phyloP scores from a whole-genome alignment of 2,797 vertebrate species.

The Sebastolobus altivelis region DNA sequence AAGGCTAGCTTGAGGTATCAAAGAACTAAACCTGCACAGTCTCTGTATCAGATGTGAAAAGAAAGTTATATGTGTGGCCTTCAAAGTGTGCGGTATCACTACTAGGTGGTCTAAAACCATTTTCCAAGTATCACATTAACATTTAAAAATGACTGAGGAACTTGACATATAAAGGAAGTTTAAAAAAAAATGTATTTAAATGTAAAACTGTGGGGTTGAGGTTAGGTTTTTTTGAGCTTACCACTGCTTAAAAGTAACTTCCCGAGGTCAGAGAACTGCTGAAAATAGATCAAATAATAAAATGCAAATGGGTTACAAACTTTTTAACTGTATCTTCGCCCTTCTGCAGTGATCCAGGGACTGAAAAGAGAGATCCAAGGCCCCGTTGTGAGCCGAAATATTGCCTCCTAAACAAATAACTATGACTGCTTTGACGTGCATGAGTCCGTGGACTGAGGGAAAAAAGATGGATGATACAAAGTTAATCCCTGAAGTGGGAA shows the following conservation, averaged over 20 bases:
- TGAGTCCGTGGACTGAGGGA: conserved; percentile 4
- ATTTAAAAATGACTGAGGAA: conserved; percentile 13
- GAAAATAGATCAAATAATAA: conserved; percentile 1
- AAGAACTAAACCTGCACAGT: background rate
- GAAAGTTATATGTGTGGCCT: conserved; percentile 4
- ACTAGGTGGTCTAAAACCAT: background rate
- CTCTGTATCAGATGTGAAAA: conserved; percentile 1
- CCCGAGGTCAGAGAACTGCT: conserved; percentile 8
- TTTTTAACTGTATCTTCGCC: background rate
- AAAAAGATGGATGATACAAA: conserved; percentile 36
- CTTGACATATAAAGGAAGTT: background rate
- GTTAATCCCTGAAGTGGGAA: conserved; percentile 19
- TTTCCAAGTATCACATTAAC: conserved; percentile 9
- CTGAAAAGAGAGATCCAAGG: background rate
- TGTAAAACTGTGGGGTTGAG: background rate
- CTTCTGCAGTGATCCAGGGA: background rate
- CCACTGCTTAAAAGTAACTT: background rate
- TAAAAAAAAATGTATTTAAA: background rate
- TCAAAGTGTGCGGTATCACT: background rate
- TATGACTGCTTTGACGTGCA: conserved; percentile 12
- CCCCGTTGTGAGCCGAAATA: background rate
- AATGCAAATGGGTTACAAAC: conserved; percentile 1
- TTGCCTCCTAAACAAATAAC: conserved; percentile 23
- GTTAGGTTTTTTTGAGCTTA: background rate
- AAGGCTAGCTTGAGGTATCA: conserved; percentile 37